These are phyloP conservation scores for Euthynnus affinis DNA, from an alignment of 2,797 vertebrate species.

Conservation along the genomic window DNA sequence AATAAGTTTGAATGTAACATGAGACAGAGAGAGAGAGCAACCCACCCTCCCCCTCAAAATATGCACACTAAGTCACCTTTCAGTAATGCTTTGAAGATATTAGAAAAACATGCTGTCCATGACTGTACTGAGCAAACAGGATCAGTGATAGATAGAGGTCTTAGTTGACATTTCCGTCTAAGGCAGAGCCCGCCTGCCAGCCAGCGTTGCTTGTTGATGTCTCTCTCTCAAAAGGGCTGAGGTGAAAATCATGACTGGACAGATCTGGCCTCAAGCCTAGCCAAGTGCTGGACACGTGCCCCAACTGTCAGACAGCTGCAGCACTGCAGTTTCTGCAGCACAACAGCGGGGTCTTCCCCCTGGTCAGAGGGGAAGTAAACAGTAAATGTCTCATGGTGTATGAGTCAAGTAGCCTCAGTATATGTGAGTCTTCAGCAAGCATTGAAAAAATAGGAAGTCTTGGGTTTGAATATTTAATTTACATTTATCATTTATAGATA, in stretches of 20 bases:
- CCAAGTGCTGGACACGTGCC: constrained; percentile 49
- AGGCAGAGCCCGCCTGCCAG: constrained; percentile 14
- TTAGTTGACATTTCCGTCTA: constrained; percentile 45
- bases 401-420: constrained; percentile 33
- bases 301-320: constrained; percentile 45
- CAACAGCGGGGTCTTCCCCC: constrained; percentile 15
- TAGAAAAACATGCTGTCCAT: not conserved
- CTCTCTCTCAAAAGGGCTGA: constrained; percentile 23
- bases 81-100: not conserved
- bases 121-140: constrained; percentile 29
- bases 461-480: constrained; percentile 1
- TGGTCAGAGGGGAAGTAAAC: constrained; percentile 19
- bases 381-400: constrained; percentile 20
- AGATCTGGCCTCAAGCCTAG: constrained; percentile 32
- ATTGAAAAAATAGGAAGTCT: not conserved
- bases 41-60: too few relatives aligned
- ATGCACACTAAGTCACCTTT: not conserved
- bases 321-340: constrained; percentile 46
- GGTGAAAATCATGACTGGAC: constrained; percentile 54
- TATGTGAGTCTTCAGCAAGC: constrained; percentile 9
- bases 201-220: constrained; percentile 18
- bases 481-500: too few relatives aligned
- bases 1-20: not conserved
- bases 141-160: constrained; percentile 18
- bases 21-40: too few relatives aligned